Evolutionary conservation across 2,113 vertebrate species (phyloP).

Genomic region (Chauna torquata): DNA sequence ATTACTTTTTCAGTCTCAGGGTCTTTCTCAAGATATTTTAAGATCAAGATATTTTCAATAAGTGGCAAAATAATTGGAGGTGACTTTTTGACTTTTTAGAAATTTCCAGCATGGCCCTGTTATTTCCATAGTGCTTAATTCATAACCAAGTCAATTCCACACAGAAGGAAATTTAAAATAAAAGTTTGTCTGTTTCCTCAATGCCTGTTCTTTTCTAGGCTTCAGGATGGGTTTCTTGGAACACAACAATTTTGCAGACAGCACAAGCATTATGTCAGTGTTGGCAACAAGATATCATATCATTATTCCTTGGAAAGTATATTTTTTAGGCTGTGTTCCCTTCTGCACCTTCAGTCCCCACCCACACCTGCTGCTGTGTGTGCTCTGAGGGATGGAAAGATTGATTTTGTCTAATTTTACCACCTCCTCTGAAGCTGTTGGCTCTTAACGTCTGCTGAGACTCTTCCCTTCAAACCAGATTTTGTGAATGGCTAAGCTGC

Average conservation of each 20-base stretch:
- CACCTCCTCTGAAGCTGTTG: not conserved
- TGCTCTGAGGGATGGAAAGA: conserved; percentile 31
- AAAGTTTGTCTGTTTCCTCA: not conserved
- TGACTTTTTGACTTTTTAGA: not conserved
- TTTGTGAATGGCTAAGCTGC: not conserved
- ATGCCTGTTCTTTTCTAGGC: not conserved
- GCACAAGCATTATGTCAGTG: not conserved
- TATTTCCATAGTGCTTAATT: not conserved
- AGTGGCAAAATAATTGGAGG: conserved; percentile 17
- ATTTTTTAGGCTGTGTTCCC: not conserved
- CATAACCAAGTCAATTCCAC: not conserved
- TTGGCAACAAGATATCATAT: not conserved
- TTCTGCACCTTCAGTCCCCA: not conserved
- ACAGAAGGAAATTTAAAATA: not conserved
- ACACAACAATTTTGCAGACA: not conserved
- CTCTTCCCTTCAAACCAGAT: not conserved
- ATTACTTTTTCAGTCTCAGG: not conserved
- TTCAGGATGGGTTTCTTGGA: not conserved
- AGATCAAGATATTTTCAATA: conserved; percentile 24
- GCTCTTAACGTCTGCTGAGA: not conserved
- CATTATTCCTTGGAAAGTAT: not conserved
- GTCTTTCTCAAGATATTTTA: conserved; percentile 38
- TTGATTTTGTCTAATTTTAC: conserved; percentile 32
- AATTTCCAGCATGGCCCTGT: not conserved
- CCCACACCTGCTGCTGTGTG: not conserved